These are phyloP conservation scores for Euura saliciscinereae DNA, from an alignment of 1,140 invertebrate genomes.

Conservation along the genomic window DNA sequence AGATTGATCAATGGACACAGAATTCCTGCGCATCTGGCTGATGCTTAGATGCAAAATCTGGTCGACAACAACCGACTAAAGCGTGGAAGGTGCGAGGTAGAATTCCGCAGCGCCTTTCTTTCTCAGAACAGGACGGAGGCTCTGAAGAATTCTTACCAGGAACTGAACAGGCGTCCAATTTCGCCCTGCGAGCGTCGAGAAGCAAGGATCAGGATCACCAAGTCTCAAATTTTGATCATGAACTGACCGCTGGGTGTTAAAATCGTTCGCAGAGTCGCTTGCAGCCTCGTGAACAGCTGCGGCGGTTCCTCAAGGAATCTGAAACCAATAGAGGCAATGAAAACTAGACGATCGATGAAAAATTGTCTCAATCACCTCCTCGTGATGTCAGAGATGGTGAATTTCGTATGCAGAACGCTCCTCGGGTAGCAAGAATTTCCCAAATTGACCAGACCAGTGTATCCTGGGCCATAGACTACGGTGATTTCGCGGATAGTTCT, in stretches of 20 bases:
- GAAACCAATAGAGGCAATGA: slow-evolving; percentile 28
- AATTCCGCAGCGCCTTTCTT: slow-evolving; percentile 76
- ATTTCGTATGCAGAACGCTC: slow-evolving; percentile 90
- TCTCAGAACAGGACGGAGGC: slow-evolving; percentile 61
- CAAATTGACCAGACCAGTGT: slow-evolving; percentile 92
- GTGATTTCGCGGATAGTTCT: slow-evolving; percentile 86
- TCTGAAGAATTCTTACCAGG: slow-evolving; percentile 88
- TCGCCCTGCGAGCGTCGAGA: slow-evolving; percentile 67
- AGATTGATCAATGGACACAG: slow-evolving; percentile 90
- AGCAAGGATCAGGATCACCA: neutral
- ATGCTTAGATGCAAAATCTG: slow-evolving; percentile 92
- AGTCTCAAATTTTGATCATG: neutral
- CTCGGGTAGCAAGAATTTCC: slow-evolving; percentile 99
- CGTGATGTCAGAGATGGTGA: slow-evolving; percentile 88
- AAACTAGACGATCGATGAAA: neutral
- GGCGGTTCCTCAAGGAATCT: slow-evolving; percentile 72
- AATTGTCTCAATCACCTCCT: slow-evolving; percentile 59
- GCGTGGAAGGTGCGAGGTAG: slow-evolving; percentile 93
- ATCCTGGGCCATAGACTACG: slow-evolving; percentile 90
- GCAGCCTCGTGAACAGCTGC: slow-evolving; percentile 71
- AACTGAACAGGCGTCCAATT: slow-evolving; percentile 84
- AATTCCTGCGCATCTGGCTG: slow-evolving; percentile 99
- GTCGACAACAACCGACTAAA: slow-evolving; percentile 87
- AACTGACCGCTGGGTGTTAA: slow-evolving; percentile 91
- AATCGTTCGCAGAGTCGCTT: slow-evolving; percentile 83